phyloP scores from a whole-genome alignment of 2,888 invertebrate genomes.

The Amblyteles armatorius region DNA sequence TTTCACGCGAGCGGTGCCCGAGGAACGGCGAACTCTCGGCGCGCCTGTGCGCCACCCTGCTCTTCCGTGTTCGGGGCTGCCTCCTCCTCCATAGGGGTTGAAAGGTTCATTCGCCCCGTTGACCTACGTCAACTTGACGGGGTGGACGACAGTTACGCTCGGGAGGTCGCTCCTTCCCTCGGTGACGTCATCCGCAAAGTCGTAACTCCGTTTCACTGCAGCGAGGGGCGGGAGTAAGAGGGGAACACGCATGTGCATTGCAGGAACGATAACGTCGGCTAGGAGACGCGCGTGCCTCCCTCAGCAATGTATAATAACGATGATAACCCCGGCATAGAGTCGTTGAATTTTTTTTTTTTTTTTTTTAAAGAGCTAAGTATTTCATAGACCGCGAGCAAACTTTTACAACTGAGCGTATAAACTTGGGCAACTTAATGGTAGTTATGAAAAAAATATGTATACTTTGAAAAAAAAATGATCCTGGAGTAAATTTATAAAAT shows the following conservation, averaged over 20 bases:
- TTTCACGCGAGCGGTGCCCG: background rate
- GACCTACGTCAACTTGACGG: constrained; percentile 66
- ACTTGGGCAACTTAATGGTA: background rate
- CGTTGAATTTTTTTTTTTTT: constrained; percentile 8
- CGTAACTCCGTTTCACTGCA: constrained; percentile 33
- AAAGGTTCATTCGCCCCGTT: constrained; percentile 67
- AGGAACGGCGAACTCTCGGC: background rate
- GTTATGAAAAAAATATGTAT: background rate
- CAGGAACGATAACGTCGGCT: constrained; percentile 5
- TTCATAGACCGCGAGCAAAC: background rate
- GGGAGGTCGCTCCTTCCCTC: background rate
- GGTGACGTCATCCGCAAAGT: constrained; percentile 35
- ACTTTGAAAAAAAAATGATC: background rate
- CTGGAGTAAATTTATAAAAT: background rate
- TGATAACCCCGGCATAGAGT: constrained; percentile 1
- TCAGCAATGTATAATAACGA: constrained; percentile 22
- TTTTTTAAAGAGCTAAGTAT: background rate
- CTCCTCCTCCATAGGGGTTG: constrained; percentile 33
- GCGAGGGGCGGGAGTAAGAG: background rate
- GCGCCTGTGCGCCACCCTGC: background rate
- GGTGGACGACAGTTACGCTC: constrained; percentile 11
- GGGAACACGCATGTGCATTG: constrained; percentile 2
- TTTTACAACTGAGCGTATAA: background rate
- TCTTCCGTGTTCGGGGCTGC: constrained; percentile 10
- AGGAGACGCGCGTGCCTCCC: constrained; percentile 9